Conservation (phyloP, 2,888 invertebrate species). For the Heteropelma amictum region DNA sequence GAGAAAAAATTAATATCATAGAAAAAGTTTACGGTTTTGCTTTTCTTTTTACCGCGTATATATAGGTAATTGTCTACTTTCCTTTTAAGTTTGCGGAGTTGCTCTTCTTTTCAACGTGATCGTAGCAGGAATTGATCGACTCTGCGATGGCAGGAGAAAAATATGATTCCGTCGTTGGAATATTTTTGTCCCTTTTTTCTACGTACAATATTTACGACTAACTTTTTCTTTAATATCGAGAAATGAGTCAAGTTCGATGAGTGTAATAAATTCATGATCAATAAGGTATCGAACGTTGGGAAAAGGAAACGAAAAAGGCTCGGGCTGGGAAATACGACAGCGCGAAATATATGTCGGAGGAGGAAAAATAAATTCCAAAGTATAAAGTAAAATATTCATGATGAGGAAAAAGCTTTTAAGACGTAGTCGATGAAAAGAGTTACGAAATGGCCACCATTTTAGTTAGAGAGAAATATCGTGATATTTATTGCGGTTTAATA, state of each 20-base stretch:
- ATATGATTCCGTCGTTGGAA: not conserved
- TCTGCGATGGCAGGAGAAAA: not conserved
- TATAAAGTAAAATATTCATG: not conserved
- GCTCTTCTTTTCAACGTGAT: conserved; percentile 11
- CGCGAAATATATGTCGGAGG: not conserved
- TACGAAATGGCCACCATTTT: not conserved
- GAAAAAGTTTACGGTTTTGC: conserved; percentile 36
- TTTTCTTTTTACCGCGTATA: not conserved
- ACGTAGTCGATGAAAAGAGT: not conserved
- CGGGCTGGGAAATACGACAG: too few relatives aligned
- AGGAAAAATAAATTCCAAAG: not conserved
- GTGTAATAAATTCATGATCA: too few relatives aligned
- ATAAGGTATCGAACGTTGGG: too few relatives aligned
- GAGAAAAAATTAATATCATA: conserved; percentile 40
- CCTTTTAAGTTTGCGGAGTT: not conserved
- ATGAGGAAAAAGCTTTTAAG: not conserved
- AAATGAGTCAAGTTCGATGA: not conserved
- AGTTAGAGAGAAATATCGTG: not conserved
- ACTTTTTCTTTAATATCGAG: not conserved
- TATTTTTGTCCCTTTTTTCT: not conserved
- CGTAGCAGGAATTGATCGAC: conserved; percentile 30
- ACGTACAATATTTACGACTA: conserved; percentile 11
- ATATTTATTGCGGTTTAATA: not conserved
- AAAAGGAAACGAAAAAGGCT: too few relatives aligned
- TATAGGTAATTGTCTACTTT: not conserved